Conservation (phyloP, 2,113 vertebrate species). For the Cyphomyrus plagiostoma region DNA sequence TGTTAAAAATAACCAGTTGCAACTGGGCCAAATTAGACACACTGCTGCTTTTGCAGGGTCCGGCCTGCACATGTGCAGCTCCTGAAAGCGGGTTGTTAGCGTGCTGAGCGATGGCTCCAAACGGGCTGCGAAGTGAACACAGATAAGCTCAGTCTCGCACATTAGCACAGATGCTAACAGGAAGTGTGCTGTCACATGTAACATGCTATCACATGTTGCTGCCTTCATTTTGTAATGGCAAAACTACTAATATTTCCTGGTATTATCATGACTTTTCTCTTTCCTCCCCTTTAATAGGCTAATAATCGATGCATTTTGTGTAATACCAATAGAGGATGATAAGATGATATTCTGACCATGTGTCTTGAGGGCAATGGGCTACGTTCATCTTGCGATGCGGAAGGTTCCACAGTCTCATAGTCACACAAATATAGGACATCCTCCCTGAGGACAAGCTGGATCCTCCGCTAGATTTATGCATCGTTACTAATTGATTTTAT, state of each 20-base stretch:
- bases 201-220: neutral
- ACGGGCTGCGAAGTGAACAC: neutral
- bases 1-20: constrained; percentile 8
- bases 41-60: neutral
- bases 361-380: neutral
- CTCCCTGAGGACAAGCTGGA: neutral
- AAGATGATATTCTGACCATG: neutral
- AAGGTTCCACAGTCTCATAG: neutral
- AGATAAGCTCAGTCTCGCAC: neutral
- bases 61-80: neutral
- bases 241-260: constrained; percentile 5
- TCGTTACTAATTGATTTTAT: constrained; percentile 43
- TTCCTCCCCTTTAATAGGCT: neutral
- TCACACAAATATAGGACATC: neutral
- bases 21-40: constrained; percentile 11
- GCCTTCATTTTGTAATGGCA: neutral
- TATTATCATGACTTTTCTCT: neutral
- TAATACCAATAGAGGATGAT: neutral
- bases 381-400: neutral
- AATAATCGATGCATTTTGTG: neutral
- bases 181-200: neutral
- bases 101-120: neutral
- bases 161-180: neutral
- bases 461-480: constrained; percentile 34
- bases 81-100: neutral